Evolutionary conservation across 1,140 invertebrate genomes (phyloP).

Genomic region (Muscidifurax raptorellus): DNA sequence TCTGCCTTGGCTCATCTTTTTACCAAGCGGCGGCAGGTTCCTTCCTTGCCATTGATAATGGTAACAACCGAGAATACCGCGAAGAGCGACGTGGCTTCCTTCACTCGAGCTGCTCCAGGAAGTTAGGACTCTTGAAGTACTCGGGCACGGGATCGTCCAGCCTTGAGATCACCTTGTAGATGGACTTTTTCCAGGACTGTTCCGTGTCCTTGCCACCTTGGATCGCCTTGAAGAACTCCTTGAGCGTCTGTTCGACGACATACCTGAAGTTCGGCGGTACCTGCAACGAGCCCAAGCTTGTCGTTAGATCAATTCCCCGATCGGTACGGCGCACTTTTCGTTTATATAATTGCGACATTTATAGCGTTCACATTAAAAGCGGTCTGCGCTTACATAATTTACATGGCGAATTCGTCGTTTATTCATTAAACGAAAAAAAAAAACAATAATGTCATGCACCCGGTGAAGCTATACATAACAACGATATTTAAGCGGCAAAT

Average conservation of each 20-base stretch:
- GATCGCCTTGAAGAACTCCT: constrained; percentile 99
- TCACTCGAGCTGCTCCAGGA: constrained; percentile 98
- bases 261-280: constrained; percentile 97
- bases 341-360: constrained; percentile 29
- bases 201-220: constrained; percentile 96
- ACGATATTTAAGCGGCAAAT: not conserved
- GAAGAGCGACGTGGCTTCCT: constrained; percentile 60
- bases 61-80: constrained; percentile 52
- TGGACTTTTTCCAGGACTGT: constrained; percentile 99
- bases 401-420: no score
- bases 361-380: constrained; percentile 20
- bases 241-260: constrained; percentile 96
- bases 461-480: not conserved
- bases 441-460: not conserved
- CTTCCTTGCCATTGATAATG: constrained; percentile 46
- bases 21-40: constrained; percentile 59
- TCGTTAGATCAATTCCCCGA: not conserved
- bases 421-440: not conserved
- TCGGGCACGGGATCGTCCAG: constrained; percentile 99
- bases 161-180: constrained; percentile 99
- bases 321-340: not conserved
- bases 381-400: not conserved
- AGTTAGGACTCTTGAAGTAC: constrained; percentile 99
- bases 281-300: constrained; percentile 76
- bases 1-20: constrained; percentile 11